Conservation (phyloP, 2,888 invertebrate genomes). For the Sinodicranocentrus sp. region DNA sequence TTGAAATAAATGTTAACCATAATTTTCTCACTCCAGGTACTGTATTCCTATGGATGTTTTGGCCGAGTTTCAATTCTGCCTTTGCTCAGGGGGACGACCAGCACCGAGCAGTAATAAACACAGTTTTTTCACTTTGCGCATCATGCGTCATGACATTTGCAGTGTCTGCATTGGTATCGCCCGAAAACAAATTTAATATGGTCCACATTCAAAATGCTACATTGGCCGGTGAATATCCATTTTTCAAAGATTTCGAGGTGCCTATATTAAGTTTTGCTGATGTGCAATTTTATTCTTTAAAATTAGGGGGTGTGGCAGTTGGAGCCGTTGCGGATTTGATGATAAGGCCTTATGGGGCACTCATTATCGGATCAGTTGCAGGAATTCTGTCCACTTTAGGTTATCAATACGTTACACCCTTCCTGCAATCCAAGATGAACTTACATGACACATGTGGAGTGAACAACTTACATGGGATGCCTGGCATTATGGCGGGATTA, state of each 20-base stretch:
- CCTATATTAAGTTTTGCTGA: not conserved
- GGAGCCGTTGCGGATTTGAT: conserved; percentile 88
- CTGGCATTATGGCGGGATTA: conserved; percentile 91
- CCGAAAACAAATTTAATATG: conserved; percentile 90
- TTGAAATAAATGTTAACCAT: too few relatives aligned
- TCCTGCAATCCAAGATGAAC: conserved; percentile 81
- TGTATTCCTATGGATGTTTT: conserved; percentile 54
- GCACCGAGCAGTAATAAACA: conserved; percentile 94
- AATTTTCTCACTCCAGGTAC: conserved; percentile 34
- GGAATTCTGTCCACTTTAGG: conserved; percentile 90
- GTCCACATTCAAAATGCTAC: conserved; percentile 97
- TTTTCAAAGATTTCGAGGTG: not conserved
- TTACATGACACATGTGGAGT: conserved; percentile 95
- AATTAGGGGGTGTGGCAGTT: conserved; percentile 91
- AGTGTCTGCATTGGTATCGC: conserved; percentile 87
- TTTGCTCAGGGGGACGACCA: conserved; percentile 85
- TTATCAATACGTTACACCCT: conserved; percentile 85
- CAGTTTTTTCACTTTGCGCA: conserved; percentile 91
- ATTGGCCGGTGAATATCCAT: conserved; percentile 82
- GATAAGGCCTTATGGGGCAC: conserved; percentile 90
- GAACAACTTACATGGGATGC: conserved; percentile 97
- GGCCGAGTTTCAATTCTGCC: conserved; percentile 93
- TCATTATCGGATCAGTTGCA: conserved; percentile 88
- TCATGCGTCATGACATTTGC: conserved; percentile 91
- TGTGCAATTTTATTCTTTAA: not conserved